Evolutionary conservation across 2,113 vertebrate genomes (phyloP).

Genomic region (Bambusicola thoracicus): DNA sequence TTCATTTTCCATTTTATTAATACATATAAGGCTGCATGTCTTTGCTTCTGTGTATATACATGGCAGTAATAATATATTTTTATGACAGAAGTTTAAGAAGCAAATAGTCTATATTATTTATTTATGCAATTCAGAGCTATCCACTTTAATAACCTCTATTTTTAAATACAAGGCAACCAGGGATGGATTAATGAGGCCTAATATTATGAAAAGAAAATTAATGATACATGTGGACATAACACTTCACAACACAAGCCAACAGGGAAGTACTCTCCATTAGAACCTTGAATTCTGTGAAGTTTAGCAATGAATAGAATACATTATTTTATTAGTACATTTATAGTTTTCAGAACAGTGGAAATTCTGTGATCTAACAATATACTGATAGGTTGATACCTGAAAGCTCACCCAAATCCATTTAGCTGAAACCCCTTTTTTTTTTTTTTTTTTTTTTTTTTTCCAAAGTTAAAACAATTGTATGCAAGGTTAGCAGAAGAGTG

Average conservation of each 20-base stretch:
- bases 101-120: slow-evolving; percentile 6
- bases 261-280: slow-evolving; percentile 49
- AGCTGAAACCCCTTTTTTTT: too few relatives aligned
- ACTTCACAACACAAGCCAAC: slow-evolving; percentile 56
- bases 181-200: slow-evolving; percentile 62
- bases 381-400: background rate
- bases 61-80: background rate
- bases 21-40: background rate
- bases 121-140: slow-evolving; percentile 46
- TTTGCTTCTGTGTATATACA: background rate
- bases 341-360: slow-evolving; percentile 39
- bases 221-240: slow-evolving; percentile 60
- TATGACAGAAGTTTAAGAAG: background rate
- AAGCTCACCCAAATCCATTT: slow-evolving; percentile 7
- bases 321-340: slow-evolving; percentile 69
- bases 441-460: too few relatives aligned
- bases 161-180: slow-evolving; percentile 61
- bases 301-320: slow-evolving; percentile 49
- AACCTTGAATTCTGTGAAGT: slow-evolving; percentile 47
- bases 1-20: background rate
- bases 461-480: slow-evolving; percentile 48
- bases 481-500: background rate
- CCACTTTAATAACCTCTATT: slow-evolving; percentile 38
- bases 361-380: slow-evolving; percentile 39
- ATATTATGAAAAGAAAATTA: slow-evolving; percentile 71